Conservation (phyloP, 2,797 vertebrate genomes). For the Lagodon rhomboides region DNA sequence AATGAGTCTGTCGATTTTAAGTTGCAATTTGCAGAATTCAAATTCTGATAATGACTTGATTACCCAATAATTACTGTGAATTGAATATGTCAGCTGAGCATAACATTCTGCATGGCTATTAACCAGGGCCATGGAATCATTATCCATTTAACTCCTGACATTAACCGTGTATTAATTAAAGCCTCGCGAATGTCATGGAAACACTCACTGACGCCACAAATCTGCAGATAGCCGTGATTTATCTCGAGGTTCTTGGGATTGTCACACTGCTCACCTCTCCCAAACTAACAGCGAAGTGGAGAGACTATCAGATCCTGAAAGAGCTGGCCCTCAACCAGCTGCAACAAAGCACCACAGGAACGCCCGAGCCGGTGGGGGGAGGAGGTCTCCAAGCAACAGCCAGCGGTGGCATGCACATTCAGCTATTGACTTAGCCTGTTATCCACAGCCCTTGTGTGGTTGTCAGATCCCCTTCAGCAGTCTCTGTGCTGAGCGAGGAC, state of each 20-base stretch:
- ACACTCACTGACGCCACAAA: not conserved
- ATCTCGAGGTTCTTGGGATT: constrained; percentile 2
- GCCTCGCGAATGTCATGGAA: constrained; percentile 16
- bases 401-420: constrained; percentile 76
- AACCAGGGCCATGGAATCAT: constrained; percentile 19
- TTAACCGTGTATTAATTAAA: constrained; percentile 31
- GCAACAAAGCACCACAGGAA: constrained; percentile 70
- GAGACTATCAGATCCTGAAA: constrained; percentile 59
- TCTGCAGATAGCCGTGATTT: not conserved
- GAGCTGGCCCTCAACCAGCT: constrained; percentile 63
- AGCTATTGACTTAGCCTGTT: constrained; percentile 70
- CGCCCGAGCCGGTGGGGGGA: constrained; percentile 41
- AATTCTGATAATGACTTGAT: not conserved
- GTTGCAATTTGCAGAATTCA: not conserved
- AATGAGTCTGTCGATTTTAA: constrained; percentile 2
- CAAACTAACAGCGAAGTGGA: constrained; percentile 37
- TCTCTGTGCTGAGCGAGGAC: constrained; percentile 38
- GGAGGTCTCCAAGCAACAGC: constrained; percentile 74
- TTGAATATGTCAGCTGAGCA: constrained; percentile 14
- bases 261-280: constrained; percentile 36
- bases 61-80: constrained; percentile 13
- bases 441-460: constrained; percentile 62
- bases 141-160: constrained; percentile 16
- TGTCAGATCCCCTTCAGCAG: constrained; percentile 65
- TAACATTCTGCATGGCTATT: constrained; percentile 21